These are phyloP conservation scores for Heliopora coerulea DNA, from an alignment of 92 coral and sea anemone genomes.

Conservation along the genomic window DNA sequence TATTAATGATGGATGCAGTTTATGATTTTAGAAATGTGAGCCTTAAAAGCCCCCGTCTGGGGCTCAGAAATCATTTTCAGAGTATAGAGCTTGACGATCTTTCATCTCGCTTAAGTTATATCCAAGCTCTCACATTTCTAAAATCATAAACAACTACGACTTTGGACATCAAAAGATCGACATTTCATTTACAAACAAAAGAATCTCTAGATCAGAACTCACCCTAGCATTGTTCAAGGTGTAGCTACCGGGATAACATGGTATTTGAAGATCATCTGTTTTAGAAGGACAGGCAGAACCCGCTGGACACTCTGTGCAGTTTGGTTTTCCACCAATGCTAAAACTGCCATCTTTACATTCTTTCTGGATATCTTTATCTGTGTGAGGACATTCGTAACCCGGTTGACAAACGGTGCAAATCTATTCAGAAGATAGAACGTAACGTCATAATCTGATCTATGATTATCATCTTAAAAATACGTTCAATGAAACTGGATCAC, in stretches of 20 bases:
- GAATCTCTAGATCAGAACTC: conserved; percentile 3
- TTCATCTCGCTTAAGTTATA: too few species aligned
- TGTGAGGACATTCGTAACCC: conserved; percentile 76
- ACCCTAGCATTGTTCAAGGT: conserved; percentile 77
- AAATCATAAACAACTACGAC: too few species aligned
- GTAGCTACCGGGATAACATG: conserved; percentile 81
- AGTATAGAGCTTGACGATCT: too few species aligned
- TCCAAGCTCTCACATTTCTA: too few species aligned
- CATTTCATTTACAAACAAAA: background rate
- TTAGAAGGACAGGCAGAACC: conserved; percentile 95
- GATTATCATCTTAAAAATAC: too few species aligned
- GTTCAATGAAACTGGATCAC: too few species aligned
- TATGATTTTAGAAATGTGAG: too few species aligned
- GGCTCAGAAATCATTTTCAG: too few species aligned
- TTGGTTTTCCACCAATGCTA: conserved; percentile 79
- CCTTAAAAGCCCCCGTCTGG: too few species aligned
- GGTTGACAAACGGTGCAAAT: conserved; percentile 80
- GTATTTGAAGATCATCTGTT: conserved; percentile 76
- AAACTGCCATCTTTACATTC: conserved; percentile 78
- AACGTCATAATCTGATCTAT: too few species aligned
- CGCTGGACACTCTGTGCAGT: conserved; percentile 91
- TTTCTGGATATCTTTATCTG: conserved; percentile 45
- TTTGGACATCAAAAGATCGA: too few species aligned
- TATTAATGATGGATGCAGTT: too few species aligned
- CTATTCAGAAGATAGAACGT: conserved; percentile 33